Conservation (phyloP, 2,888 invertebrate species). For the Gasteruption jaculator region DNA sequence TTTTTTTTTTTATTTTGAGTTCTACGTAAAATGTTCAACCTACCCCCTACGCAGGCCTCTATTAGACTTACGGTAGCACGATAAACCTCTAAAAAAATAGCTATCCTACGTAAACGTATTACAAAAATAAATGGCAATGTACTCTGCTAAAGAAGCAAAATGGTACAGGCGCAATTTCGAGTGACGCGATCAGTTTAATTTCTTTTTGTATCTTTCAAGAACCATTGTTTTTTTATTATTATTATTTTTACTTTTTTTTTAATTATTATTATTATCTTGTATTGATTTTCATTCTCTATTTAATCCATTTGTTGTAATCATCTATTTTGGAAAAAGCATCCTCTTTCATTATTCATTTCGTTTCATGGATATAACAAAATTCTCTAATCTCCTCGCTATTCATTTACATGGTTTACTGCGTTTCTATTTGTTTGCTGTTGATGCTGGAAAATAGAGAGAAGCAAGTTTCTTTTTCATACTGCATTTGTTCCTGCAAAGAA, state of each 20-base stretch:
- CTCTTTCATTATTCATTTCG: no score
- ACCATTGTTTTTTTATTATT: slow-evolving; percentile 13
- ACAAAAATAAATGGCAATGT: slow-evolving; percentile 51
- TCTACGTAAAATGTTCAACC: slow-evolving; percentile 4
- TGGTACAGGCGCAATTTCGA: slow-evolving; percentile 50
- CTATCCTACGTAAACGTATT: slow-evolving; percentile 51
- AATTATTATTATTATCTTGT: no score
- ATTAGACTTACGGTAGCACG: slow-evolving; percentile 48
- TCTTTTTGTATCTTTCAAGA: slow-evolving; percentile 16
- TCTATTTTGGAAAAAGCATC: no score
- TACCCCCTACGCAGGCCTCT: slow-evolving; percentile 47
- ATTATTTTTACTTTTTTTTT: no score
- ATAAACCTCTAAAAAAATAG: slow-evolving; percentile 47
- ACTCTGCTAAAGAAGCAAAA: slow-evolving; percentile 51
- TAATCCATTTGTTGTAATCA: no score
- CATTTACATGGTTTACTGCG: slow-evolving; percentile 4
- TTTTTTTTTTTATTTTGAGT: slow-evolving; percentile 10
- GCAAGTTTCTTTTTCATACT: no score
- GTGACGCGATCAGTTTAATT: slow-evolving; percentile 38
- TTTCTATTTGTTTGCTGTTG: slow-evolving; percentile 1
- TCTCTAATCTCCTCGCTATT: slow-evolving; percentile 2
- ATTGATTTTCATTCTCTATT: no score
- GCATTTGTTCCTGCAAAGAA: no score
- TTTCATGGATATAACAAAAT: slow-evolving; percentile 5
- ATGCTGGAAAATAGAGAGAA: no score